phyloP scores from a whole-genome alignment of 2,797 vertebrate genomes.

The Enteromius viviparus region DNA sequence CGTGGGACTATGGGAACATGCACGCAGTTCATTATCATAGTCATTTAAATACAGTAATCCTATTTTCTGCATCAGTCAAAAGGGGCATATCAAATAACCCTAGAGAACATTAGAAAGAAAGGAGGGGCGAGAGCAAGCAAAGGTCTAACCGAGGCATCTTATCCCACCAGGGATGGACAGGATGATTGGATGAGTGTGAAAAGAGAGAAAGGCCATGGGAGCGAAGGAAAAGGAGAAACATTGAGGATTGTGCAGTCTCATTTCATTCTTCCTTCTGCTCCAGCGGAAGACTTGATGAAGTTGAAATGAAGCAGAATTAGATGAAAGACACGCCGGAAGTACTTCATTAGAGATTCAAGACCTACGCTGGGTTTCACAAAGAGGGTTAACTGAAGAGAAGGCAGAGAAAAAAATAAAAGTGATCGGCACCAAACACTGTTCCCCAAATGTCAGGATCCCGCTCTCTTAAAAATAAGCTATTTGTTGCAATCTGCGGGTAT shows the following conservation, averaged over 20 bases:
- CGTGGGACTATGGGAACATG: constrained; percentile 57
- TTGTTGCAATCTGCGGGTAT: background rate
- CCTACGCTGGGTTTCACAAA: constrained; percentile 29
- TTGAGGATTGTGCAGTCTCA: constrained; percentile 69
- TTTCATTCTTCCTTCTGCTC: constrained; percentile 88
- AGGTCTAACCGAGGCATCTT: constrained; percentile 50
- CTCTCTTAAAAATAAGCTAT: background rate
- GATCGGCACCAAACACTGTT: background rate
- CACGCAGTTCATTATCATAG: constrained; percentile 65
- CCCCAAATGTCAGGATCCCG: background rate
- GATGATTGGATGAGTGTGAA: constrained; percentile 65
- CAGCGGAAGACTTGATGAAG: constrained; percentile 91
- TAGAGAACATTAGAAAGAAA: constrained; percentile 55
- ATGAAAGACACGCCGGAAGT: constrained; percentile 66
- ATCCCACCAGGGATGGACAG: constrained; percentile 58
- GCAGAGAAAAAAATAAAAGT: background rate
- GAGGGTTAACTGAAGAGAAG: constrained; percentile 9
- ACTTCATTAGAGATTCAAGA: constrained; percentile 71
- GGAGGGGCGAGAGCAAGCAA: constrained; percentile 56
- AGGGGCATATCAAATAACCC: constrained; percentile 65
- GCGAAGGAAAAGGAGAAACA: constrained; percentile 51
- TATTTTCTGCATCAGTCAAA: constrained; percentile 68
- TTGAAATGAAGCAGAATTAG: constrained; percentile 91
- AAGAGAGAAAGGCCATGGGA: constrained; percentile 56
- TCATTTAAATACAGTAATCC: constrained; percentile 70